Base-by-base conservation (phyloP, 1,140 invertebrate species). In the Dufourea novaeangliae region DNA sequence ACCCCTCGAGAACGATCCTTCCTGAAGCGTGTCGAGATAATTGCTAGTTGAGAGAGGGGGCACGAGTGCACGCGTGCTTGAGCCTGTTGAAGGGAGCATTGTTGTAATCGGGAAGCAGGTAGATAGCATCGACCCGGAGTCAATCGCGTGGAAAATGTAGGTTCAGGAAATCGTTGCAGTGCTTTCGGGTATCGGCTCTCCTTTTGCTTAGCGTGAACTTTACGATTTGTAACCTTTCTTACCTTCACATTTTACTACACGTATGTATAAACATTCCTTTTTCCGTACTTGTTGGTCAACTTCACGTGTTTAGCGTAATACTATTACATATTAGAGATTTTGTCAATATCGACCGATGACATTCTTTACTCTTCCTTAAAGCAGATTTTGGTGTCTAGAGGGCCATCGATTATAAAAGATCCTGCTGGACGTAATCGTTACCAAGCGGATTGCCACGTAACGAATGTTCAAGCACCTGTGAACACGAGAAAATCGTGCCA, bases 401-500 rank as follows among this genome's bases (percentile, higher is more conserved):
- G 39, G 20, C 20, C 12, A 20, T 17, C 27, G 69, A 22, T 17
- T 39, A 1, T n/a, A 12, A 14, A 29, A 29, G 32, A 52, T 66
- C 61, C 59, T 44, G 46, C 52, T 34, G 61, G 17, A 64, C 32
- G 14, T 37, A 50, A 27, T 41, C 50, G 52, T 68, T 67, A 67
- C 67, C 61, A 57, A 75, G 37, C 46, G 62, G 52, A 57, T 56
- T 56, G 72, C 34, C 34, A 57, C 54, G 37, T 27, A 61, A 27
- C 34, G 46, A 78, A 72, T 50, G 76, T 66, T 79, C 34, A 27
- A 64, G 57, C 41, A 77, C 68, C 77, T 76, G 77, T 64, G 72
- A 67, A 80, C 80, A 54, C 54, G 72, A 83, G 78, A 62, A 80
- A 84, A 80, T 79, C 54, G 62, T 83, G 77, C 80, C 77, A 66